Conservation (phyloP, 2,797 vertebrate species). For the Valencia hispanica region DNA sequence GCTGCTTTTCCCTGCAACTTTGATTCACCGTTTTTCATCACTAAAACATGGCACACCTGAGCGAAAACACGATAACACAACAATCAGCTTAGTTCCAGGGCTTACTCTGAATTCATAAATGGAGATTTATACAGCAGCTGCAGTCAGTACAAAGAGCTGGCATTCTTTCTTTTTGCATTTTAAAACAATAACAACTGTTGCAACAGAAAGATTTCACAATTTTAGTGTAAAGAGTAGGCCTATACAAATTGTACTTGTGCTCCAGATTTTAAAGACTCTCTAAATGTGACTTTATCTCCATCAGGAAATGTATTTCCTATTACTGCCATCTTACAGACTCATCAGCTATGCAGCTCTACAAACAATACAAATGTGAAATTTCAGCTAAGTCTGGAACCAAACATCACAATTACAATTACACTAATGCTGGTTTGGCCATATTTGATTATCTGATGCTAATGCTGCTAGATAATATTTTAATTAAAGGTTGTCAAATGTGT, state of each 20-base stretch:
- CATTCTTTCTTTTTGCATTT: background rate
- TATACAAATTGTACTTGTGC: background rate
- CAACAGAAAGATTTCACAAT: background rate
- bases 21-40: conserved; percentile 50
- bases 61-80: conserved; percentile 21
- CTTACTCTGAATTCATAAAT: conserved; percentile 5
- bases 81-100: conserved; percentile 19
- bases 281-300: background rate
- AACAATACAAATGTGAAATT: background rate
- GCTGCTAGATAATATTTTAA: background rate
- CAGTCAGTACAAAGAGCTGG: conserved; percentile 9
- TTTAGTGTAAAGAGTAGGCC: background rate
- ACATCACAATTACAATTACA: background rate
- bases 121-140: conserved; percentile 42
- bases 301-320: background rate
- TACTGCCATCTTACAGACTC: background rate
- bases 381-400: background rate
- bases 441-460: background rate
- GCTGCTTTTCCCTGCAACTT: conserved; percentile 26
- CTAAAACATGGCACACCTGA: conserved; percentile 45
- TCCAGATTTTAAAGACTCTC: background rate
- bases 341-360: background rate
- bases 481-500: background rate
- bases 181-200: background rate
- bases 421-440: background rate